Evolutionary conservation across 2,888 invertebrate genomes (phyloP).

Genomic region (Lamproptera curius): DNA sequence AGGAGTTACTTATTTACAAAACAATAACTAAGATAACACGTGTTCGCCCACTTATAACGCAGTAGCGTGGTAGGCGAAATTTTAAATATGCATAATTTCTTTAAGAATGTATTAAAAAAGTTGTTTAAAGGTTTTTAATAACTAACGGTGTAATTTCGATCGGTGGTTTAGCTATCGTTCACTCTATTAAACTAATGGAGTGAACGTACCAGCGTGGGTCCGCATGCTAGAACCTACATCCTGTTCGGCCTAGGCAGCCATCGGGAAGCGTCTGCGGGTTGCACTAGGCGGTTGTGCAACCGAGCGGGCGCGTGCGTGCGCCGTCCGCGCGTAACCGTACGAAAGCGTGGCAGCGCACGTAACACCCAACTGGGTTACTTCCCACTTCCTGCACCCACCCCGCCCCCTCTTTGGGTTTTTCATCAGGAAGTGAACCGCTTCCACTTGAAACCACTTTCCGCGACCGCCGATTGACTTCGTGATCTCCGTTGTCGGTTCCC

Average conservation of each 20-base stretch:
- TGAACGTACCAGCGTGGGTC: no score
- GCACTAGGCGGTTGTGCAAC: slow-evolving; percentile 22
- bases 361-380: slow-evolving; percentile 61
- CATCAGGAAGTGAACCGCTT: slow-evolving; percentile 27
- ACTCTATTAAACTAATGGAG: no score
- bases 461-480: neutral
- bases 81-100: no score
- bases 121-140: no score
- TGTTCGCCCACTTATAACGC: no score
- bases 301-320: slow-evolving; percentile 25
- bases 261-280: slow-evolving; percentile 17
- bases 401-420: slow-evolving; percentile 24
- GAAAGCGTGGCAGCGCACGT: slow-evolving; percentile 54
- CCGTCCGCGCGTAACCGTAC: slow-evolving; percentile 47
- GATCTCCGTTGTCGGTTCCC: neutral
- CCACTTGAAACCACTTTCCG: slow-evolving; percentile 1
- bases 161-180: no score
- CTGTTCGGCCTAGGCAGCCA: neutral
- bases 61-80: no score
- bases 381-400: slow-evolving; percentile 54
- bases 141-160: no score
- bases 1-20: no score
- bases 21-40: no score
- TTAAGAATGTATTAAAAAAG: no score
- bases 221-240: no score